Base-by-base conservation (phyloP, 2,888 invertebrate genomes). In the Pyralis farinalis region DNA sequence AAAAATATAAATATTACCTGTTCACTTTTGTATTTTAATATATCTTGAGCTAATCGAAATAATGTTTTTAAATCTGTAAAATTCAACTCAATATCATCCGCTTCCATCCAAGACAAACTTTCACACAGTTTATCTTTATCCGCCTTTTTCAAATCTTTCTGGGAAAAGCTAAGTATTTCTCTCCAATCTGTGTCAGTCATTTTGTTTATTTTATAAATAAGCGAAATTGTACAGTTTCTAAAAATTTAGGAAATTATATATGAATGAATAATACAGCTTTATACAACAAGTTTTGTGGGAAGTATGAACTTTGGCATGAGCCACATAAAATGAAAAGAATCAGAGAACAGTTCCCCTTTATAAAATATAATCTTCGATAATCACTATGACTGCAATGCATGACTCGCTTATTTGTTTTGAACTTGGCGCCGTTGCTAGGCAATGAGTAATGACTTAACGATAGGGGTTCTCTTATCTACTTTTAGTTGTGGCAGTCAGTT, bases 11-110 rank as follows among this genome's bases (percentile, higher is more conserved):
- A n/a, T n/a, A n/a, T n/a, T 81, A 92, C 92, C 90, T 94, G 93
- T 75, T 93, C 93, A 45, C 90, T 91, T 80, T 93, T 94, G 52
- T 91, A 91, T 60, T 92, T 92, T 34, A 94, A 65, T 55, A 93
- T 90, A 74, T 93, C 93, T 67, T 93, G 93, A n/a, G 92, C 82
- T 1, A 93, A 70, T 61, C 89, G 85, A 58, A 93, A 90, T 12
- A 93, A 69, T 3, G 81, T 80, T 64, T 90, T 88, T 37, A 91
- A 79, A 62, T 91, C 91, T 12, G 89, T 75, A 45, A 90, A 76
- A 58, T 91, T 90, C 1, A 91, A 64, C 56, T 91, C 88, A 29
- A 91, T 90, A 53, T 90, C 89, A 33, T 92, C 91, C 1, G 85
- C 85, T 58, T 92, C 91, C 74, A 91, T 91, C 91, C 91, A 92